These are phyloP conservation scores for Carterocephalus palaemon DNA, from an alignment of 2,888 invertebrate genomes.

Conservation along the genomic window DNA sequence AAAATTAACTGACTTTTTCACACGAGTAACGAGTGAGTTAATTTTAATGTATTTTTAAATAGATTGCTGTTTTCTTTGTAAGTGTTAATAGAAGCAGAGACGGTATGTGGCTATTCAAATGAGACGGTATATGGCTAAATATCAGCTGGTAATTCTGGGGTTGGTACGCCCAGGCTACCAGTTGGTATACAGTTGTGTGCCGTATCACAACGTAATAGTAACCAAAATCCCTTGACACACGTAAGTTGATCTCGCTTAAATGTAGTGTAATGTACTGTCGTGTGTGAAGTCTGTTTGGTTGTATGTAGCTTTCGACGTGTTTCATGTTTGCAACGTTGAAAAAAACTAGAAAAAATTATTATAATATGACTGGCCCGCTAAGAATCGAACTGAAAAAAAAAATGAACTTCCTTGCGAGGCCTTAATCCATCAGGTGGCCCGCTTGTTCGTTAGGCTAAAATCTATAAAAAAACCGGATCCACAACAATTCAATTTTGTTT, in stretches of 20 bases:
- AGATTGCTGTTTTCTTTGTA: slow-evolving; percentile 4
- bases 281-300: slow-evolving; percentile 19
- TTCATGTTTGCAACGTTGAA: slow-evolving; percentile 33
- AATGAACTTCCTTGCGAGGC: not conserved
- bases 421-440: no score
- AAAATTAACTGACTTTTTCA: no score
- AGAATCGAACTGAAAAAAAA: slow-evolving; percentile 8
- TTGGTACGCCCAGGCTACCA: slow-evolving; percentile 87
- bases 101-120: not conserved
- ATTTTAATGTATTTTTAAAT: no score
- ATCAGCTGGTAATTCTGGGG: slow-evolving; percentile 99
- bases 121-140: slow-evolving; percentile 84
- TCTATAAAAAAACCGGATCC: no score
- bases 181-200: slow-evolving; percentile 85
- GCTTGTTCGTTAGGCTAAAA: no score
- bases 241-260: slow-evolving; percentile 51
- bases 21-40: no score
- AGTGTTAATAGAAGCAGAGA: slow-evolving; percentile 13
- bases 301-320: slow-evolving; percentile 40
- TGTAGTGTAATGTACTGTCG: slow-evolving; percentile 31
- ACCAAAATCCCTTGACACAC: slow-evolving; percentile 45
- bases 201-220: slow-evolving; percentile 39
- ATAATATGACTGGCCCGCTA: not conserved
- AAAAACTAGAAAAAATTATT: no score
- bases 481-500: no score